These are phyloP conservation scores for Neomorphus geoffroyi DNA, from an alignment of 2,797 vertebrate genomes.

Conservation along the genomic window DNA sequence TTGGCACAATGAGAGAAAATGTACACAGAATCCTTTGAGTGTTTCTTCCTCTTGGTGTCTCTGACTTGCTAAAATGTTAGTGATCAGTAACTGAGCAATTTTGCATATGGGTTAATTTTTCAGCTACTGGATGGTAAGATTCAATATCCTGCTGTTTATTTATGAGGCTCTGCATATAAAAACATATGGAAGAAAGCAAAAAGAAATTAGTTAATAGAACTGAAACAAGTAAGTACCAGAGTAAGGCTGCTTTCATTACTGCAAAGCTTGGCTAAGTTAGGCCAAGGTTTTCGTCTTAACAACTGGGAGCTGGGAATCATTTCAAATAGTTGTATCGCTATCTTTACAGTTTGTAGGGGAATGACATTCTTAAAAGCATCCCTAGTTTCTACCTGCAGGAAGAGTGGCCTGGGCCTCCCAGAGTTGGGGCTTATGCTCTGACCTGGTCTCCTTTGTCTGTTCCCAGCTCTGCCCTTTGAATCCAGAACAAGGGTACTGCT, in stretches of 20 bases:
- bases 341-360: neutral
- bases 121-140: neutral
- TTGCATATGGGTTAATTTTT: neutral
- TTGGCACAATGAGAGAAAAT: neutral
- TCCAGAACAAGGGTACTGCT: accelerated
- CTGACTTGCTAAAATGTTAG: neutral
- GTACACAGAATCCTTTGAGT: neutral
- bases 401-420: neutral
- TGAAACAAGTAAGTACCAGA: neutral
- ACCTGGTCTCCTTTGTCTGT: neutral
- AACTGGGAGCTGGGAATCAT: neutral
- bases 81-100: neutral
- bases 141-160: neutral
- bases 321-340: neutral
- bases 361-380: neutral
- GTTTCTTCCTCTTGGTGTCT: neutral
- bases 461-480: neutral
- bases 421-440: accelerated
- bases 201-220: neutral
- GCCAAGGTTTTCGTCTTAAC: no score
- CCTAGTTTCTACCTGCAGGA: neutral
- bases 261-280: neutral
- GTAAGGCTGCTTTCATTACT: neutral
- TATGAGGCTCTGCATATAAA: neutral
- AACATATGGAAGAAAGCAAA: neutral